A percentile compares a stretch with the other conserved stretches of the same genome.
phyloP scores from a whole-genome alignment of 2,113 vertebrate genomes.

The Takifugu bimaculatus region DNA sequence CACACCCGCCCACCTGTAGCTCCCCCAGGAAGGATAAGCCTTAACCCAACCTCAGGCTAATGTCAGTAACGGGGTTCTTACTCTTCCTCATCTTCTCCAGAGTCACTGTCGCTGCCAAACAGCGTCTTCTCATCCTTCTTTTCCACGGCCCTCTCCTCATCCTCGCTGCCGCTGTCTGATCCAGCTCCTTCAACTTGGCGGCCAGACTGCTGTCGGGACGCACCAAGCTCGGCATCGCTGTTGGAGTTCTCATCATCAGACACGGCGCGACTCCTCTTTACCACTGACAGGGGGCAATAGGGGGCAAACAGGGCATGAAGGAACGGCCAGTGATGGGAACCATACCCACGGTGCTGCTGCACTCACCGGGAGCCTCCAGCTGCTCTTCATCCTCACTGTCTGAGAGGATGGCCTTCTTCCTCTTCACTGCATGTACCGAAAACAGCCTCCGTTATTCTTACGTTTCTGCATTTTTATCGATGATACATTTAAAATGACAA shows the following conservation, averaged over 20 bases:
- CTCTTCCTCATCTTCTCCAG: slow-evolving; percentile 88
- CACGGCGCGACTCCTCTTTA: slow-evolving; percentile 84
- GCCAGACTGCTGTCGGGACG: slow-evolving; percentile 72
- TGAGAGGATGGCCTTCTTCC: slow-evolving; percentile 88
- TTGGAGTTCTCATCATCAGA: slow-evolving; percentile 89
- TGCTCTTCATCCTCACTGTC: slow-evolving; percentile 87
- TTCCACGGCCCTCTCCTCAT: slow-evolving; percentile 64
- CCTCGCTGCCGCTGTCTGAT: slow-evolving; percentile 88
- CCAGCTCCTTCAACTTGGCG: slow-evolving; percentile 74
- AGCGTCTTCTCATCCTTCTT: slow-evolving; percentile 87
- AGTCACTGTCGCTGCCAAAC: slow-evolving; percentile 96
- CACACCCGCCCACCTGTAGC: too few species aligned
- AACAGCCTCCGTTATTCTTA: neutral
- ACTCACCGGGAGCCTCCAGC: slow-evolving; percentile 55
- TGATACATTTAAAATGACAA: too few species aligned
- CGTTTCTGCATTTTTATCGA: too few species aligned
- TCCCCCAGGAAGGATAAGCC: too few species aligned
- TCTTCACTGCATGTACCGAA: slow-evolving; percentile 69
- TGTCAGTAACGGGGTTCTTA: slow-evolving; percentile 64
- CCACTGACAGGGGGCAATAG: slow-evolving; percentile 28
- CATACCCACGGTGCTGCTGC: neutral
- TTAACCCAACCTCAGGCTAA: neutral
- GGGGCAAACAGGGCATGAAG: neutral
- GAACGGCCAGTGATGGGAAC: neutral
- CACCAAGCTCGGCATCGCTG: slow-evolving; percentile 74